Conservation (phyloP, 2,113 vertebrate species). For the human (Homo sapiens) region DNA sequence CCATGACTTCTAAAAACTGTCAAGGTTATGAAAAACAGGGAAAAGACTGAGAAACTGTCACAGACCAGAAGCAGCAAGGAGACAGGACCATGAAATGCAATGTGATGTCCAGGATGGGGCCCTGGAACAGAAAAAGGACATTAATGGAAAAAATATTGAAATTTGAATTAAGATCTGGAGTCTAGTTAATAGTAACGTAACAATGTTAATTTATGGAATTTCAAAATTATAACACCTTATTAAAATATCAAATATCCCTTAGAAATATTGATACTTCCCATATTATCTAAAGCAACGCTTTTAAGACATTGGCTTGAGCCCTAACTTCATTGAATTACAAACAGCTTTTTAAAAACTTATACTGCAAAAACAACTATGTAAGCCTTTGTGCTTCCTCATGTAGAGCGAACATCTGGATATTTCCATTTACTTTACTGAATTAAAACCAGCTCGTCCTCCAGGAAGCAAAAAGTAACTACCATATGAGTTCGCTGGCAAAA, state of each 20-base stretch:
- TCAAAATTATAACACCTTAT: neutral
- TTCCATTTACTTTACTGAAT: constrained; percentile 75
- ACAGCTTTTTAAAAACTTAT: constrained; percentile 6
- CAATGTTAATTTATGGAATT: constrained; percentile 3
- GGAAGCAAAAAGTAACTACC: constrained; percentile 68
- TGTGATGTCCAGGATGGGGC: neutral
- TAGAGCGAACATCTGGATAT: constrained; percentile 44
- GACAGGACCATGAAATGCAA: neutral
- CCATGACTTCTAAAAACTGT: neutral
- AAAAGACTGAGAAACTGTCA: neutral
- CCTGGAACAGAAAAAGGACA: neutral
- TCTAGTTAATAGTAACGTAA: neutral
- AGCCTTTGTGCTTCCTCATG: constrained; percentile 8
- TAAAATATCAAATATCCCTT: neutral
- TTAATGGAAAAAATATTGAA: neutral
- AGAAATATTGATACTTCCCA: neutral
- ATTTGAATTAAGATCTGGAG: neutral
- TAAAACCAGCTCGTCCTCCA: constrained; percentile 73
- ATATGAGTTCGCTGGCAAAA: constrained; percentile 56
- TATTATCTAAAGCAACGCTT: neutral
- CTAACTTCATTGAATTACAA: neutral
- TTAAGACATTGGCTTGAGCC: neutral
- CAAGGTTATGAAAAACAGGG: neutral
- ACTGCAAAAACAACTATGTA: constrained; percentile 1
- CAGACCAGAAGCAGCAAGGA: too few relatives aligned